Evolutionary conservation across 2,797 vertebrate species (phyloP).

Genomic region (Macrochelys suwanniensis): DNA sequence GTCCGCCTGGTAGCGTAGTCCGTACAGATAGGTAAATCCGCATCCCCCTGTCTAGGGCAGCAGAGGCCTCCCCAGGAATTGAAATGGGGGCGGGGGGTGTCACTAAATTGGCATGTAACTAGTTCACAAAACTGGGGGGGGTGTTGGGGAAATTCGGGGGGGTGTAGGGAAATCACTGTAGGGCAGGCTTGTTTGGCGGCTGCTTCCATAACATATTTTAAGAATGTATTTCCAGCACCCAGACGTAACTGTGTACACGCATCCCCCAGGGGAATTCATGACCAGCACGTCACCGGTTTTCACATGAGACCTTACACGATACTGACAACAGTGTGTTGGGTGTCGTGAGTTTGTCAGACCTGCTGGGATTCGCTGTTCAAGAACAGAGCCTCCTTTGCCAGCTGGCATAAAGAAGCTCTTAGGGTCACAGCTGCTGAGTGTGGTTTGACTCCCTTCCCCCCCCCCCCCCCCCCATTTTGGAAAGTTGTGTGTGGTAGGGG

Average conservation of each 20-base stretch:
- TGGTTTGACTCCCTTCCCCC: neutral
- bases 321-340: neutral
- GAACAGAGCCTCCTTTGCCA: neutral
- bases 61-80: too few relatives aligned
- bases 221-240: too few relatives aligned
- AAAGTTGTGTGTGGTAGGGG: neutral
- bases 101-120: too few relatives aligned
- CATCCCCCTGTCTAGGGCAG: too few relatives aligned
- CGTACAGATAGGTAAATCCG: neutral
- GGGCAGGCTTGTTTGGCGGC: neutral
- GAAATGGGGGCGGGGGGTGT: too few relatives aligned
- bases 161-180: too few relatives aligned
- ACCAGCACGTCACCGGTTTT: neutral
- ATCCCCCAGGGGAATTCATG: neutral
- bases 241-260: rapidly evolving
- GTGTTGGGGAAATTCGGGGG: too few relatives aligned
- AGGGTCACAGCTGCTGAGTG: neutral
- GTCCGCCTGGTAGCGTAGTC: neutral
- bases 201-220: neutral
- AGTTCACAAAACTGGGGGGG: too few relatives aligned
- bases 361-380: too few relatives aligned
- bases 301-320: neutral
- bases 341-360: neutral
- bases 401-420: too few relatives aligned
- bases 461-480: neutral